phyloP scores from a whole-genome alignment of 2,113 vertebrate species.

The Leucoraja erinaceus region DNA sequence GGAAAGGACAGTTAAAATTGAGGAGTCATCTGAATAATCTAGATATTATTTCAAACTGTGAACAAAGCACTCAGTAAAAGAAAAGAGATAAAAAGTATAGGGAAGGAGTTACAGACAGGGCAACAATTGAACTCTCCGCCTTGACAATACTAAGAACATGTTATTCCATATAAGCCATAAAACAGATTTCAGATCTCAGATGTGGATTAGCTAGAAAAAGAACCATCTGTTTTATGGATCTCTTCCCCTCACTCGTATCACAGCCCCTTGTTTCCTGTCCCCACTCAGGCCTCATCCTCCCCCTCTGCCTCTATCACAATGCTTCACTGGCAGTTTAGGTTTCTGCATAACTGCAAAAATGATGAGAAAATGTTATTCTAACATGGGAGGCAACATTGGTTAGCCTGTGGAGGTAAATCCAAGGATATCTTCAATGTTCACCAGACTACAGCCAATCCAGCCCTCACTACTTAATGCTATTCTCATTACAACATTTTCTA shows the following conservation, averaged over 20 bases:
- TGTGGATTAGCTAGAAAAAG: background rate
- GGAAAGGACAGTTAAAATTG: background rate
- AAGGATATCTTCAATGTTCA: no score
- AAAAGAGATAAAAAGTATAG: background rate
- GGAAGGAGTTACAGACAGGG: background rate
- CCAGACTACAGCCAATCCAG: background rate
- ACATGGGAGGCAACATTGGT: no score
- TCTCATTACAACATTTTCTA: background rate
- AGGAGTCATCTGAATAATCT: background rate
- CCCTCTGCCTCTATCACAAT: background rate
- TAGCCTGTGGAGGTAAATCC: no score
- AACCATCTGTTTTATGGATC: background rate
- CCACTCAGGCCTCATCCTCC: background rate
- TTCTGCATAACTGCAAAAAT: background rate
- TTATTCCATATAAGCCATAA: slow-evolving; percentile 11
- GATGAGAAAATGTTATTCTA: background rate
- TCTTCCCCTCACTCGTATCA: background rate
- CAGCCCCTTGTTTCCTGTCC: no score
- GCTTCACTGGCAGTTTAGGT: background rate
- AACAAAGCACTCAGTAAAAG: background rate
- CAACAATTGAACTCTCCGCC: background rate
- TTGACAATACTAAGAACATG: background rate
- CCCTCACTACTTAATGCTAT: background rate
- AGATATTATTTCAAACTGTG: background rate
- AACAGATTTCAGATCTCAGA: background rate